Evolutionary conservation across 2,888 invertebrate genomes (phyloP).

Genomic region (Pristionchus exspectatus): DNA sequence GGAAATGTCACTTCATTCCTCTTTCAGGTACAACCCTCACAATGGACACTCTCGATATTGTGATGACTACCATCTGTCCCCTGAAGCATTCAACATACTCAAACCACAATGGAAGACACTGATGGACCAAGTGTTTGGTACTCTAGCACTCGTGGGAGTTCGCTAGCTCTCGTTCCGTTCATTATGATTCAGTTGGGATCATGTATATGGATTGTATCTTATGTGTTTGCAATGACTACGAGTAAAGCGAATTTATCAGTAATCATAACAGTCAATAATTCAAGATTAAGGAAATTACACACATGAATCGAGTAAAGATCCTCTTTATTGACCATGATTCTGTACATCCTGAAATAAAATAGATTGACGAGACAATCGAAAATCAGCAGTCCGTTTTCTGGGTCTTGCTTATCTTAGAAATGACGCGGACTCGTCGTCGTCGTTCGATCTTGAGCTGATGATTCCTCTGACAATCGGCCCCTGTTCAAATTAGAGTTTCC

Average conservation of each 20-base stretch:
- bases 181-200: background rate
- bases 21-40: constrained; percentile 2
- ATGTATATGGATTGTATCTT: background rate
- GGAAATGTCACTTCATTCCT: too few species aligned
- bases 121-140: background rate
- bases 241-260: background rate
- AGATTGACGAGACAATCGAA: too few species aligned
- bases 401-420: too few species aligned
- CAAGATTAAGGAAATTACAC: background rate
- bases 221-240: background rate
- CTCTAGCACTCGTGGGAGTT: background rate
- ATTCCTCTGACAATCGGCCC: too few species aligned
- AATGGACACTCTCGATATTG: constrained; percentile 40
- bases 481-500: too few species aligned
- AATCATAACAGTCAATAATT: background rate
- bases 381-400: too few species aligned
- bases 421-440: too few species aligned
- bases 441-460: too few species aligned
- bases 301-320: too few species aligned
- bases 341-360: too few species aligned
- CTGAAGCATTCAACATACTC: constrained; percentile 20
- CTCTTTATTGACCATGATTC: too few species aligned
- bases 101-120: constrained; percentile 10
- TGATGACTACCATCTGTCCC: constrained; percentile 17
- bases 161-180: background rate